These are phyloP conservation scores for Athripsodes cinereus DNA, from an alignment of 2,888 invertebrate genomes.

Conservation along the genomic window DNA sequence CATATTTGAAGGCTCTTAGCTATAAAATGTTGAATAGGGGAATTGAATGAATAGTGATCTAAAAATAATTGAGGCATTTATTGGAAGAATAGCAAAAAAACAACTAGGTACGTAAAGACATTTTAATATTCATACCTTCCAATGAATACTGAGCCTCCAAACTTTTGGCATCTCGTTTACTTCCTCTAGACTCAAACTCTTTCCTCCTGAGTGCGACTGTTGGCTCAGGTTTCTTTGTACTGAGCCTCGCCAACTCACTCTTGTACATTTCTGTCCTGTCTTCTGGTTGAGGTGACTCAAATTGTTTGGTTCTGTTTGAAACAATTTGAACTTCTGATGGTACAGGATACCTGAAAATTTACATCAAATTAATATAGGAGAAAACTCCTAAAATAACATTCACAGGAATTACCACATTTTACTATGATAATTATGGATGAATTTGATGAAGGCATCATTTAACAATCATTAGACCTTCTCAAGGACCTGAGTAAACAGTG, in stretches of 20 bases:
- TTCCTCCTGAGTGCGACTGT: constrained; percentile 67
- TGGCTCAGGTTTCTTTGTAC: constrained; percentile 63
- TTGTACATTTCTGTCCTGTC: constrained; percentile 61
- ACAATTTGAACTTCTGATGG: constrained; percentile 58
- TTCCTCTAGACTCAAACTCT: constrained; percentile 62
- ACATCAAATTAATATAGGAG: too few relatives aligned
- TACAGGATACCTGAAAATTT: constrained; percentile 41
- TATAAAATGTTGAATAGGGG: too few relatives aligned
- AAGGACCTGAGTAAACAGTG: too few relatives aligned
- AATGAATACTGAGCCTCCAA: constrained; percentile 44
- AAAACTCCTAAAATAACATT: too few relatives aligned
- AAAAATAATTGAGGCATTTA: not conserved
- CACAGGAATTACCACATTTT: too few relatives aligned
- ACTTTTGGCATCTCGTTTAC: constrained; percentile 43
- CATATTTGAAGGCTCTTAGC: too few relatives aligned
- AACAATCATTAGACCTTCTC: too few relatives aligned
- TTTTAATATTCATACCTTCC: constrained; percentile 37
- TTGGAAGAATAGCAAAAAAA: too few relatives aligned
- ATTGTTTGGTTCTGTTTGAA: constrained; percentile 65
- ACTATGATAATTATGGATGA: too few relatives aligned
- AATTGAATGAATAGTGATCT: too few relatives aligned
- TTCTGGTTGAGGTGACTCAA: constrained; percentile 58
- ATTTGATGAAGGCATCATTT: too few relatives aligned
- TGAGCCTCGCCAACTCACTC: constrained; percentile 61
- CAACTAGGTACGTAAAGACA: too few relatives aligned